Conservation (phyloP, 35 echinoderm and acorn worm species). For the Hemicentrotus pulcherrimus region DNA sequence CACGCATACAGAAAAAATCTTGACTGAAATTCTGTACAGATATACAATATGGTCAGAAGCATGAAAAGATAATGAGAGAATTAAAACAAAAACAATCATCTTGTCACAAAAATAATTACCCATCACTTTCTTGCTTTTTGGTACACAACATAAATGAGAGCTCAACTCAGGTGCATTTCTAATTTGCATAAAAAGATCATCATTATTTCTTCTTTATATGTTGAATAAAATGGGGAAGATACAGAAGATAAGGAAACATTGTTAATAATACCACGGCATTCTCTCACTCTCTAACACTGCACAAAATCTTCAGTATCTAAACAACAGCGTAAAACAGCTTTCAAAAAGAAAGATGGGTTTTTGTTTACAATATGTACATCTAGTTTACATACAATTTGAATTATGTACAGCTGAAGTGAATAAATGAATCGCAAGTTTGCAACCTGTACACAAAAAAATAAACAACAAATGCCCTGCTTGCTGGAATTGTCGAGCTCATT, state of each 20-base stretch:
- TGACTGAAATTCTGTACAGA: background rate
- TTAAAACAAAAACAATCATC: background rate
- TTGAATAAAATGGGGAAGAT: slow-evolving; percentile 3
- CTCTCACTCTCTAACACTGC: background rate
- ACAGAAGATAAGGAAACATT: background rate
- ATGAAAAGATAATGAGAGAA: background rate
- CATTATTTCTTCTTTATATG: background rate
- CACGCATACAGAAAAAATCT: slow-evolving; percentile 1
- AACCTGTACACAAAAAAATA: background rate
- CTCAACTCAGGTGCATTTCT: slow-evolving; percentile 1
- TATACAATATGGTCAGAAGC: background rate
- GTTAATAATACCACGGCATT: background rate
- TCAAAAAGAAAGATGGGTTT: slow-evolving; percentile 17
- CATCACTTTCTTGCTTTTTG: background rate
- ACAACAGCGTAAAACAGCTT: background rate
- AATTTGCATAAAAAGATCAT: slow-evolving; percentile 13
- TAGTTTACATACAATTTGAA: slow-evolving; percentile 10
- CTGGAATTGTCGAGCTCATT: background rate
- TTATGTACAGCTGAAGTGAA: background rate
- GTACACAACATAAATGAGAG: background rate
- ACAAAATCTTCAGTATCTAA: background rate
- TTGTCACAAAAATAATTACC: background rate
- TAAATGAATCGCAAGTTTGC: background rate
- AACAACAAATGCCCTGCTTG: background rate
- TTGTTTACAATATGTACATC: slow-evolving; percentile 19